Evolutionary conservation across 2,113 vertebrate genomes (phyloP), one percentile per base, ranked within the genome.

Genomic region (Tachysurus vachellii): DNA sequence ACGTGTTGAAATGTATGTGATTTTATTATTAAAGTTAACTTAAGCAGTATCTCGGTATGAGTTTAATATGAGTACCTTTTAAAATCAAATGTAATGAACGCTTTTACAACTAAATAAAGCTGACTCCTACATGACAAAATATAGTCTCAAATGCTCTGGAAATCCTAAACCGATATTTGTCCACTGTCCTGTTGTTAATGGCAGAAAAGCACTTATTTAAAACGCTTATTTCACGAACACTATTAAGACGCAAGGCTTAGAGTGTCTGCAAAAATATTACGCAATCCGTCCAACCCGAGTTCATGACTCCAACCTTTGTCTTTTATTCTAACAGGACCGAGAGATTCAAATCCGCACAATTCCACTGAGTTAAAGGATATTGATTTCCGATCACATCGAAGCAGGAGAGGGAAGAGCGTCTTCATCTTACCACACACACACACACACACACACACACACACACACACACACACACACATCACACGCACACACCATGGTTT

Each of bases 341-440:
- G 68, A 84, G 77, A 81, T 56, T 70, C 70, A 84, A 82, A 85
- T 87, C 79, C 83, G 86, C 77, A 62, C 64, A 54, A 86, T 84
- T 87, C 36, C 71, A 90, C 87, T 61, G 89, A 88, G 57, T 77
- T 85, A 88, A 90, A 88, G 83, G 82, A 73, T 86, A 91, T 91
- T 85, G 91, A 91, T 91, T 88, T 81, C 88, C 89, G 82, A 90
- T 91, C 61, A 42, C 85, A 90, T 91, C 88, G 82, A 91, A 85
- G 75, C 57, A 53, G 42, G 76, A 87, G 82, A 61, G 42, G 64
- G n/a, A 50, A 57, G 53, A 82, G 81, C 70, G 13, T 71, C 56
- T 84, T 73, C 87, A 85, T 84, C 62, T 83, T 70, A 53, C 56
- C 56, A 11, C 42, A 31, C 62, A 53, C 64, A 11, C 42, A 31